A percentile compares a stretch with the other conserved stretches of the same genome.
These are phyloP conservation scores for Drosophila sulfurigaster DNA, from an alignment of 1,140 invertebrate genomes.

Conservation along the genomic window DNA sequence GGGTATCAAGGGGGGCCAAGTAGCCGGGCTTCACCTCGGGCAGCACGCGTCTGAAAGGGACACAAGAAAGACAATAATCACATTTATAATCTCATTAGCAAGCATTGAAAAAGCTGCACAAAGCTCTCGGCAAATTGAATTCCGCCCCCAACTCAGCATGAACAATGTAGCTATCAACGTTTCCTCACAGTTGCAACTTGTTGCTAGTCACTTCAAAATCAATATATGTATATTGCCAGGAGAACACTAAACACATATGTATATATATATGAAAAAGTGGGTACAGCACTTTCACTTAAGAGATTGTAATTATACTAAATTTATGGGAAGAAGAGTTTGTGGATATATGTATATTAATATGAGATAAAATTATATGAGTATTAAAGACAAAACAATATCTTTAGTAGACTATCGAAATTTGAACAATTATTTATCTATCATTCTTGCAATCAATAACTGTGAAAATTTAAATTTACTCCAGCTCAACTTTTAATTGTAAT, in stretches of 20 bases:
- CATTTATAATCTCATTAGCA: slow-evolving; percentile 49
- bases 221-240: background rate
- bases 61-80: slow-evolving; percentile 38
- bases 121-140: slow-evolving; percentile 54
- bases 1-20: slow-evolving; percentile 93
- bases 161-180: background rate
- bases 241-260: too few relatives aligned
- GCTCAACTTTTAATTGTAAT: too few relatives aligned
- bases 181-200: slow-evolving; percentile 13
- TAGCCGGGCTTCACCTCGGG: slow-evolving; percentile 94
- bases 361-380: too few relatives aligned
- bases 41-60: slow-evolving; percentile 89
- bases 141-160: background rate
- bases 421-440: too few relatives aligned
- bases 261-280: too few relatives aligned
- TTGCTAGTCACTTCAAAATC: slow-evolving; percentile 12
- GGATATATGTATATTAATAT: too few relatives aligned
- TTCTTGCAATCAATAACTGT: too few relatives aligned
- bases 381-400: too few relatives aligned
- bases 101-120: slow-evolving; percentile 46
- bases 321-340: too few relatives aligned
- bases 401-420: too few relatives aligned
- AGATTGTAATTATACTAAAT: background rate
- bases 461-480: too few relatives aligned
- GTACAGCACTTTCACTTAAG: background rate